A percentile compares a stretch with the other conserved stretches of the same genome.
phyloP scores from a whole-genome alignment of 1,140 invertebrate genomes.

The Cyclina sinensis region DNA sequence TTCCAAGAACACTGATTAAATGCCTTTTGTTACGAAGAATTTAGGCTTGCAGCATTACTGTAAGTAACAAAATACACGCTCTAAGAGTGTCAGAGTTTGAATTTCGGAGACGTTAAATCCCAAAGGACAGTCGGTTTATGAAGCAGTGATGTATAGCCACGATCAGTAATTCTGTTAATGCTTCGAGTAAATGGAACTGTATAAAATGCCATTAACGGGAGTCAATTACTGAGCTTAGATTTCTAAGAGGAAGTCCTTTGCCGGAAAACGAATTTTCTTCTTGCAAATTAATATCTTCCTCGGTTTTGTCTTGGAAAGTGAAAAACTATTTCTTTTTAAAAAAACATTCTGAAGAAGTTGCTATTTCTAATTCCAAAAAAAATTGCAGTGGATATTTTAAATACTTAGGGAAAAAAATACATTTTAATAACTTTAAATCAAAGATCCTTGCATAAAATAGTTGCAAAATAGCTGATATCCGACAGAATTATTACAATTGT shows the following conservation, averaged over 20 bases:
- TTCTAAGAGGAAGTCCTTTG: slow-evolving; percentile 30
- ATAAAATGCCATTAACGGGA: slow-evolving; percentile 50
- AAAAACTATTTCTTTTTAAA: too few species aligned
- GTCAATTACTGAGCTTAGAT: slow-evolving; percentile 33
- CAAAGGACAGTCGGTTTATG: slow-evolving; percentile 22
- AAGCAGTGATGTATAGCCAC: slow-evolving; percentile 30
- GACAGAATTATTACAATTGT: too few species aligned
- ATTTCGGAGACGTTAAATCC: slow-evolving; percentile 9
- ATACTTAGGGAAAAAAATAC: too few species aligned
- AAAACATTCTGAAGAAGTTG: too few species aligned
- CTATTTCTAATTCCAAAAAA: too few species aligned
- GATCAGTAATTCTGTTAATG: slow-evolving; percentile 19
- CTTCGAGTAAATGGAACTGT: slow-evolving; percentile 44
- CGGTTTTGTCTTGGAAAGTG: too few species aligned
- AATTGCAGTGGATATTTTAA: too few species aligned
- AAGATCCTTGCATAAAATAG: too few species aligned
- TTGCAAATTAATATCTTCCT: slow-evolving; percentile 27
- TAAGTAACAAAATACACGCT: background rate
- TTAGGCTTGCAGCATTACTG: background rate
- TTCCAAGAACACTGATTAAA: background rate
- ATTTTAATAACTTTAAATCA: too few species aligned
- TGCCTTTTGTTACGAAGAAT: background rate
- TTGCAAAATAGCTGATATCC: too few species aligned
- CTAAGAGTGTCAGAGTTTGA: background rate
- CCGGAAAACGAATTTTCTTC: slow-evolving; percentile 44